phyloP scores from a whole-genome alignment of 2,888 invertebrate species.

The Nipponacmea schrenckii region DNA sequence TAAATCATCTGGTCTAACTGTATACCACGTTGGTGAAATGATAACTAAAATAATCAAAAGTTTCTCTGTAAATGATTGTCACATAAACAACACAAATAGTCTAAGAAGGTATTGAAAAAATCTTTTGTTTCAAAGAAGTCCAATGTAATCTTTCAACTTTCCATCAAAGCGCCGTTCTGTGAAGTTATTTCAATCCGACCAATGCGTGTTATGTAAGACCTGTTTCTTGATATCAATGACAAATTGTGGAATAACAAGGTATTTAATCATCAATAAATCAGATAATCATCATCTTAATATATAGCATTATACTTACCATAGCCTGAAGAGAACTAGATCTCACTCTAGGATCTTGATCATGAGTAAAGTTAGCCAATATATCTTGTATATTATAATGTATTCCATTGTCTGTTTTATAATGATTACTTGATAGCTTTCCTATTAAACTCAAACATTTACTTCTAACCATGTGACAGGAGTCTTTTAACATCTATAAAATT shows the following conservation, averaged over 20 bases:
- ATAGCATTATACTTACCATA: conserved; percentile 72
- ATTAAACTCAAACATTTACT: conserved; percentile 83
- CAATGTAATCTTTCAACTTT: too few species aligned
- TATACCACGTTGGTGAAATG: conserved; percentile 84
- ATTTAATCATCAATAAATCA: too few species aligned
- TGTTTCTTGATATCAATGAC: too few species aligned
- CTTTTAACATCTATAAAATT: conserved; percentile 38
- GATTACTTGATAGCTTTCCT: conserved; percentile 71
- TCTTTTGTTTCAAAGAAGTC: too few species aligned
- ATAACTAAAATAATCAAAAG: conserved; percentile 62
- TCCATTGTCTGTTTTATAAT: conserved; percentile 67
- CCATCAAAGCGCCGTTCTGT: too few species aligned
- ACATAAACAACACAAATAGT: too few species aligned
- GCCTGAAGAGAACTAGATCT: conserved; percentile 89
- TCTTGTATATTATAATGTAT: conserved; percentile 72
- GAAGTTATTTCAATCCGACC: too few species aligned
- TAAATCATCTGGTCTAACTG: conserved; percentile 79
- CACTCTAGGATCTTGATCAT: conserved; percentile 89
- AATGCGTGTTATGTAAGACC: too few species aligned
- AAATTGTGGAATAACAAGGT: too few species aligned
- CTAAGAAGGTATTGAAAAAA: too few species aligned
- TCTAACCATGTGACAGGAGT: conserved; percentile 78
- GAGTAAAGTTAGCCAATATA: conserved; percentile 85
- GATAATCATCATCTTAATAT: too few species aligned
- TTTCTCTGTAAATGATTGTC: neutral